Conservation (phyloP, 2,888 invertebrate genomes). For the Drosophila leonis region DNA sequence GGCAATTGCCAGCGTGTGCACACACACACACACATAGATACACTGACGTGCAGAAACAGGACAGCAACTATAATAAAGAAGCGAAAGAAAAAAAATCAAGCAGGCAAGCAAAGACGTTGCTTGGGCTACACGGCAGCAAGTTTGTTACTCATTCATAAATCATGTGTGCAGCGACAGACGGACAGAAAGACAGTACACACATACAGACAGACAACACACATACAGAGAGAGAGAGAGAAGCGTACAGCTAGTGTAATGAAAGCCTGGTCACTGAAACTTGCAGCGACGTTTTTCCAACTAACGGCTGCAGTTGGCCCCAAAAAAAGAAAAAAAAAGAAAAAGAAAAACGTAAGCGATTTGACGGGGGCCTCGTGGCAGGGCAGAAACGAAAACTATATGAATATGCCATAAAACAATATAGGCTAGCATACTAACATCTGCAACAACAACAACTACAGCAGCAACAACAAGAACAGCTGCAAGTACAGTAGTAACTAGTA, state of each 20-base stretch:
- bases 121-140: conserved; percentile 76
- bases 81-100: conserved; percentile 45
- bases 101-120: conserved; percentile 72
- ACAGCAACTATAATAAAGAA: conserved; percentile 72
- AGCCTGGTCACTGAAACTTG: conserved; percentile 77
- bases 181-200: conserved; percentile 31
- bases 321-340: conserved; percentile 21
- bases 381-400: conserved; percentile 70
- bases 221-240: not conserved
- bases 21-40: conserved; percentile 35
- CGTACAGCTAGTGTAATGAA: conserved; percentile 25
- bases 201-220: conserved; percentile 30
- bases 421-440: conserved; percentile 61
- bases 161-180: conserved; percentile 76
- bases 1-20: conserved; percentile 72
- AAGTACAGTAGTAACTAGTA: conserved; percentile 54
- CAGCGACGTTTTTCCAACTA: conserved; percentile 67
- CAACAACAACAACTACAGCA: conserved; percentile 46
- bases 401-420: conserved; percentile 79
- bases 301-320: conserved; percentile 62
- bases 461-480: conserved; percentile 43
- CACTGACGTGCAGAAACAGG: conserved; percentile 29
- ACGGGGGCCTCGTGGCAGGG: conserved; percentile 6
- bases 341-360: conserved; percentile 55
- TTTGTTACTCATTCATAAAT: conserved; percentile 83